Conservation (phyloP, 2,888 invertebrate genomes). For the Microctonus aethiopoides region DNA sequence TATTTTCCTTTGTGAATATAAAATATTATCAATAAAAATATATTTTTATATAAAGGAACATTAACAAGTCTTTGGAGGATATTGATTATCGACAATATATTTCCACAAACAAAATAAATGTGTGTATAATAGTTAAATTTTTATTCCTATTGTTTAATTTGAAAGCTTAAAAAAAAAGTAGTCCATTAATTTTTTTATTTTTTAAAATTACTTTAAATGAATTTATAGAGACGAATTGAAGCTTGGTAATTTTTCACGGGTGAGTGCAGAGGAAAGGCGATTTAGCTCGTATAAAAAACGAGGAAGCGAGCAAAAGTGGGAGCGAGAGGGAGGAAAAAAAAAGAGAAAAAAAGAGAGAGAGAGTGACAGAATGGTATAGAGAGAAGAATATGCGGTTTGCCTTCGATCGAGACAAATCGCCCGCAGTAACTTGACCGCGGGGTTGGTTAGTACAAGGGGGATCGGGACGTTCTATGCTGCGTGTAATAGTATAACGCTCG, state of each 20-base stretch:
- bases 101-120: too few relatives aligned
- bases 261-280: not conserved
- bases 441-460: conserved; percentile 5
- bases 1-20: too few relatives aligned
- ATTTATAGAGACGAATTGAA: conserved; percentile 32
- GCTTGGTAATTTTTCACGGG: conserved; percentile 24
- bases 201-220: conserved; percentile 22
- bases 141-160: not conserved
- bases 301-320: not conserved
- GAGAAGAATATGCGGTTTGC: conserved; percentile 8
- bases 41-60: too few relatives aligned
- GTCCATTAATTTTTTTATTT: conserved; percentile 18
- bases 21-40: too few relatives aligned
- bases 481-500: conserved; percentile 28
- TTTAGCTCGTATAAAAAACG: not conserved
- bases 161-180: not conserved
- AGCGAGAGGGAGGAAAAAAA: not conserved
- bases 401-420: conserved; percentile 47
- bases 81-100: too few relatives aligned
- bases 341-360: not conserved
- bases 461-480: conserved; percentile 5
- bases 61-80: too few relatives aligned
- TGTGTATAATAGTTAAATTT: too few relatives aligned
- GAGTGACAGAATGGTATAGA: not conserved
- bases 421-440: conserved; percentile 46